These are phyloP conservation scores for Otocyon megalotis DNA, from an alignment of 2,113 vertebrate species.

Conservation along the genomic window DNA sequence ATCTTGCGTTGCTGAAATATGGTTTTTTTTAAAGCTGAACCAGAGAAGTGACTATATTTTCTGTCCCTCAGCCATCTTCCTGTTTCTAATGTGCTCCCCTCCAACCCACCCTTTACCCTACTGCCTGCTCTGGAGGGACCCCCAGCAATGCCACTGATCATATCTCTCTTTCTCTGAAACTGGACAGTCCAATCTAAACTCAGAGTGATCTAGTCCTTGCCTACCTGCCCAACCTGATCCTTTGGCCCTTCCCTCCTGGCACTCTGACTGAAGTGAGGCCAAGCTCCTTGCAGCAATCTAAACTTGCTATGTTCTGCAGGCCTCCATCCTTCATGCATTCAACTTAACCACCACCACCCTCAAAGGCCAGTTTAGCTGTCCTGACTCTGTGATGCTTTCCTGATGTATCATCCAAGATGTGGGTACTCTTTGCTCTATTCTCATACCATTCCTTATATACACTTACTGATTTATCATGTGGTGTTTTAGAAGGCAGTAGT, in stretches of 20 bases:
- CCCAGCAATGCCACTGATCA: neutral
- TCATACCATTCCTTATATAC: neutral
- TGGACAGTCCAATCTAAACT: neutral
- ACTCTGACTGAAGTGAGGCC: neutral
- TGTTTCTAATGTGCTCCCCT: neutral
- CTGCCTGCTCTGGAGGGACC: neutral
- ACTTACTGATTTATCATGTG: neutral
- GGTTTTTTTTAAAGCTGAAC: constrained; percentile 6
- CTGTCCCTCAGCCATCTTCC: neutral
- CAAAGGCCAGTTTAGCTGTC: neutral
- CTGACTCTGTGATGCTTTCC: neutral
- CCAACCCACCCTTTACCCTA: neutral
- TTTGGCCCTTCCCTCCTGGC: neutral
- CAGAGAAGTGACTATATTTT: neutral
- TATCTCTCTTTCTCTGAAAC: neutral
- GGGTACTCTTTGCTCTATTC: neutral
- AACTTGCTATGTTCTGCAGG: neutral
- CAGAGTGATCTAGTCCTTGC: neutral
- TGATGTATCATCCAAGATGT: neutral
- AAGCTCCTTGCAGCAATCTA: neutral
- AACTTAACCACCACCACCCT: neutral
- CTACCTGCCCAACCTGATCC: neutral
- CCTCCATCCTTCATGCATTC: neutral
- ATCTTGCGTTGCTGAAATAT: neutral
- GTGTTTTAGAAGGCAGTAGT: neutral